A percentile compares a stretch with the other conserved stretches of the same genome.
These are phyloP conservation scores for Gastrophryne carolinensis DNA, from an alignment of 2,797 vertebrate genomes.

Conservation along the genomic window DNA sequence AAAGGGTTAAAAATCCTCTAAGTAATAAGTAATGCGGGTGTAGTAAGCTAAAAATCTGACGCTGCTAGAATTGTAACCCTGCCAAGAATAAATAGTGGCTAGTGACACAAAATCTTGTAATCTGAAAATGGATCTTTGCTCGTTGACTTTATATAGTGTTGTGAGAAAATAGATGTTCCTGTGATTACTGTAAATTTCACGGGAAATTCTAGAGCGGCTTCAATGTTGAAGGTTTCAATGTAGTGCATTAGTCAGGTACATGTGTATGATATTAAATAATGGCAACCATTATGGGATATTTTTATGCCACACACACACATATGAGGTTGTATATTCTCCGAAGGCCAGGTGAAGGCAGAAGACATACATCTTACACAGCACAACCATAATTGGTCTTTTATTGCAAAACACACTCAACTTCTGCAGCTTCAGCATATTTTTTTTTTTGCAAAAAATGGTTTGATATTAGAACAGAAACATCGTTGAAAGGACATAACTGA, in stretches of 20 bases:
- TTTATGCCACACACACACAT: not conserved
- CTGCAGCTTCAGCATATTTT: constrained; percentile 36
- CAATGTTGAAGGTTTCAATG: not conserved
- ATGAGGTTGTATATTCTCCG: constrained; percentile 13
- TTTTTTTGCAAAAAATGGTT: constrained; percentile 35
- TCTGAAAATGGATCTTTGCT: not conserved
- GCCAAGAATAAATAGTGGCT: not conserved
- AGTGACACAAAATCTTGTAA: not conserved
- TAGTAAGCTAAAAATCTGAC: not conserved
- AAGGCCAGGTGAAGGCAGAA: constrained; percentile 21
- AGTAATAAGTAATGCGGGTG: not conserved
- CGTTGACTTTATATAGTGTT: not conserved
- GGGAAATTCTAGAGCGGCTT: not conserved
- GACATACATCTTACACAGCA: constrained; percentile 24
- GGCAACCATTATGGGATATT: not conserved
- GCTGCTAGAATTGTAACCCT: not conserved
- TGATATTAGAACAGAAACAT: constrained; percentile 32
- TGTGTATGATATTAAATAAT: not conserved
- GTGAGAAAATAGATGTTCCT: not conserved
- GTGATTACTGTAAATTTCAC: not conserved
- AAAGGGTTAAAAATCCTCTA: not conserved
- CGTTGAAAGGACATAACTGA: constrained; percentile 31
- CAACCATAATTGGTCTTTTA: constrained; percentile 46
- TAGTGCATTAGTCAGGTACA: not conserved
- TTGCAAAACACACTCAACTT: constrained; percentile 26